A percentile compares a stretch with the other conserved stretches of the same genome.
These are phyloP conservation scores for Brachypodius melanocephalos DNA, from an alignment of 2,113 vertebrate genomes.

Conservation along the genomic window DNA sequence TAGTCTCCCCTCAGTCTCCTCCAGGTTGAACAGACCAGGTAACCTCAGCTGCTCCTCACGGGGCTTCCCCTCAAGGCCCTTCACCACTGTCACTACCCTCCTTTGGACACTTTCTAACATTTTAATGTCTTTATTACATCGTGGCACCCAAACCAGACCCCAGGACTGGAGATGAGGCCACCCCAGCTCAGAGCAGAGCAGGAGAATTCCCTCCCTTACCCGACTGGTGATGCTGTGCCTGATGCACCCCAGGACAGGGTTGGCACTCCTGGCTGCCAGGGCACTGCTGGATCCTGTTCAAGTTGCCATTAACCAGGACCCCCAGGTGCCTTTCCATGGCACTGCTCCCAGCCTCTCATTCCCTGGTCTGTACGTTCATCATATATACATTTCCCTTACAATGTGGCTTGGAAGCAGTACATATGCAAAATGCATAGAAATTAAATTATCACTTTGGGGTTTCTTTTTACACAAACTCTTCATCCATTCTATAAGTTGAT, in stretches of 20 bases:
- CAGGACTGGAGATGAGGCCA: fast-evolving
- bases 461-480: not conserved
- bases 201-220: not conserved
- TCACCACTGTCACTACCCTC: not conserved
- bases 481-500: not conserved
- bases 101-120: not conserved
- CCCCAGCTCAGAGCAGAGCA: fast-evolving
- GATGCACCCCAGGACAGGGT: fast-evolving
- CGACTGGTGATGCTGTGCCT: fast-evolving
- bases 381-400: not conserved
- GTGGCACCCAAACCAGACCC: fast-evolving
- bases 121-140: fast-evolving
- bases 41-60: not conserved
- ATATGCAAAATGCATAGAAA: not conserved
- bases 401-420: not conserved
- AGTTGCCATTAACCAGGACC: fast-evolving
- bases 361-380: not conserved
- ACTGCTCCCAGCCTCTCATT: not conserved
- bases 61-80: not conserved
- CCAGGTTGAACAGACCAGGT: not conserved
- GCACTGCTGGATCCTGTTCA: not conserved
- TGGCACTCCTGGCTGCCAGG: not conserved
- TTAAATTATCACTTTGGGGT: not conserved
- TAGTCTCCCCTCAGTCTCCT: not conserved
- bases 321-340: not conserved